These are phyloP conservation scores for Kryphioiulus occultus DNA, from an alignment of 2,888 invertebrate genomes.

Conservation along the genomic window DNA sequence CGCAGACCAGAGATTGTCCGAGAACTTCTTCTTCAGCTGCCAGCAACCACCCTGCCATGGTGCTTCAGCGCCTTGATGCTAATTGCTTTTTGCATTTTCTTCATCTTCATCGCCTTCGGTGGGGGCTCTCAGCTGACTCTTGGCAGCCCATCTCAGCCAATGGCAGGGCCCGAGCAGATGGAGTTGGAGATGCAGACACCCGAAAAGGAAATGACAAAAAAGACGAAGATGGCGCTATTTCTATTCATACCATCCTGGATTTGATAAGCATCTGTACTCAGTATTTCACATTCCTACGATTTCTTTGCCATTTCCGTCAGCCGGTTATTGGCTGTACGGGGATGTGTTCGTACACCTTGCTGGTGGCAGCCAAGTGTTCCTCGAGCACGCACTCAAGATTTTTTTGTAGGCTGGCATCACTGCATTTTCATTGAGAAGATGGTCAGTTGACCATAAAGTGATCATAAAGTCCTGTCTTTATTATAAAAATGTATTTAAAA, in stretches of 20 bases:
- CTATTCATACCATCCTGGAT: background rate
- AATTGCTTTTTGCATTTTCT: slow-evolving; percentile 7
- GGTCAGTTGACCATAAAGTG: background rate
- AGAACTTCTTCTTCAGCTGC: background rate
- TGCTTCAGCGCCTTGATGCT: background rate
- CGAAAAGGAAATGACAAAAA: background rate
- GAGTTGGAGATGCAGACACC: background rate
- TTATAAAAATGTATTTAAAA: too few species aligned
- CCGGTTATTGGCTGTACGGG: background rate
- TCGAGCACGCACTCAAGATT: too few species aligned
- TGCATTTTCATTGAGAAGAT: background rate
- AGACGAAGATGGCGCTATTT: slow-evolving; percentile 20
- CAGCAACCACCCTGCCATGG: background rate
- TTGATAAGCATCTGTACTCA: slow-evolving; percentile 12
- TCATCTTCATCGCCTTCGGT: background rate
- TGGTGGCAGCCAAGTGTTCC: background rate
- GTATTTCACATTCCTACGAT: background rate
- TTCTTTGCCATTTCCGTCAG: background rate
- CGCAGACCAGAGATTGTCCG: background rate
- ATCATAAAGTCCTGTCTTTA: too few species aligned
- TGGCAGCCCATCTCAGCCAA: background rate
- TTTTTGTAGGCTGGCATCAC: background rate
- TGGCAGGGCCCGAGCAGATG: background rate
- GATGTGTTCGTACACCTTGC: background rate
- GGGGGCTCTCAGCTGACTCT: too few species aligned